Evolutionary conservation across 2,888 invertebrate species (phyloP).

Genomic region (Leptinotarsa rubiginosa): DNA sequence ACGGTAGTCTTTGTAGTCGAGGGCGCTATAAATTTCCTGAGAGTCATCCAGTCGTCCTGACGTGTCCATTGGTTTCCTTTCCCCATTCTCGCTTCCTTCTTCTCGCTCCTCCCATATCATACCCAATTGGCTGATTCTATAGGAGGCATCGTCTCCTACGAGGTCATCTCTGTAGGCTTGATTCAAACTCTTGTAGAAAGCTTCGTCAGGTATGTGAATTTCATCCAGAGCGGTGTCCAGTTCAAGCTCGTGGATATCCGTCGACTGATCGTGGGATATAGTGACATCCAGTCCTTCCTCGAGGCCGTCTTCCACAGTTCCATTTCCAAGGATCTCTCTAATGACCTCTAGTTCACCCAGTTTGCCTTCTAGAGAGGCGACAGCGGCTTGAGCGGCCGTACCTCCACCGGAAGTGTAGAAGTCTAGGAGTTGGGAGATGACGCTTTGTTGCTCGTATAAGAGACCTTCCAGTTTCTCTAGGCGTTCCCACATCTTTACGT

Average conservation of each 20-base stretch:
- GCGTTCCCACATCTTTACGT: slow-evolving; percentile 93
- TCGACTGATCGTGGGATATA: slow-evolving; percentile 61
- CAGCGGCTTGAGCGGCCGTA: slow-evolving; percentile 64
- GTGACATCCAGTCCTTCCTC: slow-evolving; percentile 75
- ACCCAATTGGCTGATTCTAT: slow-evolving; percentile 78
- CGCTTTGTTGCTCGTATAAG: slow-evolving; percentile 89
- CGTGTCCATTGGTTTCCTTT: slow-evolving; percentile 58
- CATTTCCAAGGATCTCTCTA: slow-evolving; percentile 75
- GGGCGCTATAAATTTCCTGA: slow-evolving; percentile 78
- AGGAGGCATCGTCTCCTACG: slow-evolving; percentile 66
- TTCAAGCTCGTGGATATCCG: slow-evolving; percentile 62
- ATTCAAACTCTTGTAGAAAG: slow-evolving; percentile 88
- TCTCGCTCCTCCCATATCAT: slow-evolving; percentile 91
- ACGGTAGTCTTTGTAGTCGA: slow-evolving; percentile 83
- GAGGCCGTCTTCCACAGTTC: slow-evolving; percentile 75
- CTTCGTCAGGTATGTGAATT: slow-evolving; percentile 79
- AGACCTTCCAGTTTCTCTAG: slow-evolving; percentile 89
- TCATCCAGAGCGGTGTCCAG: slow-evolving; percentile 69
- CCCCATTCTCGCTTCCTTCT: slow-evolving; percentile 73
- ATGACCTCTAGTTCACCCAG: slow-evolving; percentile 71
- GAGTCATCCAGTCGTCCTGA: slow-evolving; percentile 65
- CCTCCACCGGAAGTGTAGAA: slow-evolving; percentile 76
- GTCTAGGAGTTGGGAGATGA: slow-evolving; percentile 87
- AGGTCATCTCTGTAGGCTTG: slow-evolving; percentile 88
- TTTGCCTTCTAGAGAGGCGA: slow-evolving; percentile 59